Evolutionary conservation across 2,113 vertebrate genomes (phyloP), one percentile per base, ranked within the genome.

Genomic region (Antennarius striatus): DNA sequence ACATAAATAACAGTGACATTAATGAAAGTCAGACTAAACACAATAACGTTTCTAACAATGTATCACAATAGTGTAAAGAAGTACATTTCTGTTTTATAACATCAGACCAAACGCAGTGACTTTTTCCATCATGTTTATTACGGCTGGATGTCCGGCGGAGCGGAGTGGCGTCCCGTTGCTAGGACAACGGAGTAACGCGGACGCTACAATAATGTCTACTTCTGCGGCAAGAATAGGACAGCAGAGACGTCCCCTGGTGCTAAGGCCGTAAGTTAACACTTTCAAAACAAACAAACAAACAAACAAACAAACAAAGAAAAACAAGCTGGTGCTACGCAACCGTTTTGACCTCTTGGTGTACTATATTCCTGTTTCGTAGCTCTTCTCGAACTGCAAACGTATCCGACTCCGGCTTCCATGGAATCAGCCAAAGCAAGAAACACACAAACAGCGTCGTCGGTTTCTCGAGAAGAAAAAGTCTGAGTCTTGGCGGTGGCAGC

Each of bases 191-290:
- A 3, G n/a, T 0, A 4, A 3, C 1, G 11, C 2, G 36, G 22
- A 30, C 9, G 4, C 7, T 39, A 2, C 5, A 28, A 32, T 1
- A 1, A 84, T 79, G 81, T 76, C 73, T 2, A 4, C 39, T 4
- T 36, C 59, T 1, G 36, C 12, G 15, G 36, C 0, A 3, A 63
- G 54, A 45, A 73, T 61, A 15, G 68, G 39, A 5, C 48, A 39
- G 17, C 62, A 40, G 50, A 81, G 54, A 39, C 63, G 55, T 0
- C 0, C 68, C 17, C 57, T 79, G 6, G 45, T 69, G 5, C 52
- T 73, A 15, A 59, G 63, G 40, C 75, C 70, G 85, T 87, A 59
- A 72, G 77, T 75, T 3, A 6, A 0, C 0, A 3, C 2, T 2
- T 28, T 29, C n/a, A 4, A n/a, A 12, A n/a, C 3, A 14, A 40